Evolutionary conservation across 1,140 invertebrate species (phyloP), one percentile per base, ranked within the genome.

Genomic region (Oppia nitens): DNA sequence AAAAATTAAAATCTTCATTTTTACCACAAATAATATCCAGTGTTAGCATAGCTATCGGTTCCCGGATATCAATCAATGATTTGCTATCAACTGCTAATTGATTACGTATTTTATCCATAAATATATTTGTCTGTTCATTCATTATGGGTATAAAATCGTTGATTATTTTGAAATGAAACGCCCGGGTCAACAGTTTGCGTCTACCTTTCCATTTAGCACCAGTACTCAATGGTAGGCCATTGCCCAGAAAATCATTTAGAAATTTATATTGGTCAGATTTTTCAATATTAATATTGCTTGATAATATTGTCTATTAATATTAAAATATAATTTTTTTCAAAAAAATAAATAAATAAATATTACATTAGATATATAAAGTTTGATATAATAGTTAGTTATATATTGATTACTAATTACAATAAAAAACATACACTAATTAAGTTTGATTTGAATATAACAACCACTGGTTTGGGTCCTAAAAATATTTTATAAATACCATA

Each of bases 21-120:
- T 64, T 62, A 75, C 73, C 83, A 69, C 84, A 87, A 59, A 91
- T 86, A 64, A 87, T 84, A 63, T 94, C 87, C 1, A 95, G 81
- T 0, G 89, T 87, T 51, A 84, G 87, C n/a, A 80, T 74, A 20
- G 84, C 81, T 11, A 89, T 77, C 65, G 79, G 79, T 20, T 81
- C 78, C 69, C 81, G 84, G 28, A 91, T 77, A 68, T 91, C 80
- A 29, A 66, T 47, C n/a, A 17, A 14, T 14, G 58, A 50, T 62
- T 66, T 6, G 62, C 64, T 51, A 66, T 66, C 17, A n/a, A 25
- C n/a, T 53, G 28, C 14, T n/a, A n/a, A n/a, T n/a, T n/a, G n/a
- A n/a, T n/a, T n/a, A 4, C 40, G 40, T 11, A 65, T 28, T 20
- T 53, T 52, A 0, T 20, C 17, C 2, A 70, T 55, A 45, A 78